These are phyloP conservation scores for Subanguina moxae DNA, from an alignment of 1,140 invertebrate genomes.

Conservation along the genomic window DNA sequence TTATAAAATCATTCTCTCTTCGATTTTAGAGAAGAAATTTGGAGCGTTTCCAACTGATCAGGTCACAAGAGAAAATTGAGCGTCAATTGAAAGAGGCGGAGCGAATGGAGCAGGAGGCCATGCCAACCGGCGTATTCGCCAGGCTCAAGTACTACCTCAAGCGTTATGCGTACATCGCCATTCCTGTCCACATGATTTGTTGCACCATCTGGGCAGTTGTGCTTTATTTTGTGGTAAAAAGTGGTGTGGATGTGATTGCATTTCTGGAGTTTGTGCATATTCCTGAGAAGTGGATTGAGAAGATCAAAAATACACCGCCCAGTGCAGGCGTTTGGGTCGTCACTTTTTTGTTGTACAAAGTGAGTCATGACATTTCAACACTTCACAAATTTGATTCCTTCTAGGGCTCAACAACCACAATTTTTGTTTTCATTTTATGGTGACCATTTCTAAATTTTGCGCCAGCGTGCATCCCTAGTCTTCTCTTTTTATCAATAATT, in stretches of 20 bases:
- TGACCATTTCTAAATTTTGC: no score
- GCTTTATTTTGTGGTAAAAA: slow-evolving; percentile 45
- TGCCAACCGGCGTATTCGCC: slow-evolving; percentile 37
- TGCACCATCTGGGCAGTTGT: slow-evolving; percentile 46
- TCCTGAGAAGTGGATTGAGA: slow-evolving; percentile 45
- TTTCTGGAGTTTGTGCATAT: slow-evolving; percentile 44
- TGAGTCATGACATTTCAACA: slow-evolving; percentile 16
- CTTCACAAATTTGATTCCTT: not conserved
- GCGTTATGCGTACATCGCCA: slow-evolving; percentile 56
- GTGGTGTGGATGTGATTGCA: slow-evolving; percentile 49
- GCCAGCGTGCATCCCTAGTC: no score
- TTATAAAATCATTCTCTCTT: no score
- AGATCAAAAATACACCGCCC: slow-evolving; percentile 44
- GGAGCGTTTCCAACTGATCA: slow-evolving; percentile 18
- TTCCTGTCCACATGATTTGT: slow-evolving; percentile 42
- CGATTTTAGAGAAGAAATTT: slow-evolving; percentile 8
- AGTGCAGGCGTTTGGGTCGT: slow-evolving; percentile 47
- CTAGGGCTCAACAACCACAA: no score
- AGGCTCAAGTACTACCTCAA: slow-evolving; percentile 57
- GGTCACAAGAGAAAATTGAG: slow-evolving; percentile 46
- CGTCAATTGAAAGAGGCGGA: slow-evolving; percentile 35
- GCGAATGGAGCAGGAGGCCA: slow-evolving; percentile 31
- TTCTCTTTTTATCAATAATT: no score
- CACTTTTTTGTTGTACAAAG: slow-evolving; percentile 52
- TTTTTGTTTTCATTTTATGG: no score